Evolutionary conservation across 2,888 invertebrate genomes (phyloP).

Genomic region (Drosophila paramelanica): DNA sequence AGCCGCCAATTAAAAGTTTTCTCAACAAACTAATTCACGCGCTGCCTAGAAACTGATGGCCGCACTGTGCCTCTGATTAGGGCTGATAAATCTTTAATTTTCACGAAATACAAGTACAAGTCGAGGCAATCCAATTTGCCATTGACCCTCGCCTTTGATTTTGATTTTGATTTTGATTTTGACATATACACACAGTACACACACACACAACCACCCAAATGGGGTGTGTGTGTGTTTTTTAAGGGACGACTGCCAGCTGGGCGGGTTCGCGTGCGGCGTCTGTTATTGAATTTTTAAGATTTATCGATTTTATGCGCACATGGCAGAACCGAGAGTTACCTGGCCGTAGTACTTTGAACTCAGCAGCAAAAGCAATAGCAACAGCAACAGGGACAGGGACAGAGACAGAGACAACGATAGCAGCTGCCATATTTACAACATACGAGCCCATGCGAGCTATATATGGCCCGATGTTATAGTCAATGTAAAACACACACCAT

Average conservation of each 20-base stretch:
- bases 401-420: slow-evolving; percentile 23
- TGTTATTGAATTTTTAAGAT: slow-evolving; percentile 81
- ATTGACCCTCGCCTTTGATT: slow-evolving; percentile 70
- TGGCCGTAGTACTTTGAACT: slow-evolving; percentile 54
- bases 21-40: slow-evolving; percentile 23
- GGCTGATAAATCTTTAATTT: slow-evolving; percentile 66
- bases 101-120: slow-evolving; percentile 19
- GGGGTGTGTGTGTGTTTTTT: slow-evolving; percentile 18
- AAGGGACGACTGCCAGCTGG: slow-evolving; percentile 4
- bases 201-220: no score
- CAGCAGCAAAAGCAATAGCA: slow-evolving; percentile 4
- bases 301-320: slow-evolving; percentile 73
- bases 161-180: slow-evolving; percentile 57
- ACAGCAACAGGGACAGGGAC: background rate
- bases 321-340: slow-evolving; percentile 30
- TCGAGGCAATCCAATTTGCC: slow-evolving; percentile 60
- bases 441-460: slow-evolving; percentile 22
- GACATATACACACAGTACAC: slow-evolving; percentile 24
- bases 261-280: slow-evolving; percentile 59
- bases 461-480: slow-evolving; percentile 72
- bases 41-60: slow-evolving; percentile 9
- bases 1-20: slow-evolving; percentile 78
- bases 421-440: slow-evolving; percentile 56
- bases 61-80: slow-evolving; percentile 34
- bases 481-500: slow-evolving; percentile 75